Conservation (phyloP, 1,140 invertebrate genomes). For the Triops cancriformis region DNA sequence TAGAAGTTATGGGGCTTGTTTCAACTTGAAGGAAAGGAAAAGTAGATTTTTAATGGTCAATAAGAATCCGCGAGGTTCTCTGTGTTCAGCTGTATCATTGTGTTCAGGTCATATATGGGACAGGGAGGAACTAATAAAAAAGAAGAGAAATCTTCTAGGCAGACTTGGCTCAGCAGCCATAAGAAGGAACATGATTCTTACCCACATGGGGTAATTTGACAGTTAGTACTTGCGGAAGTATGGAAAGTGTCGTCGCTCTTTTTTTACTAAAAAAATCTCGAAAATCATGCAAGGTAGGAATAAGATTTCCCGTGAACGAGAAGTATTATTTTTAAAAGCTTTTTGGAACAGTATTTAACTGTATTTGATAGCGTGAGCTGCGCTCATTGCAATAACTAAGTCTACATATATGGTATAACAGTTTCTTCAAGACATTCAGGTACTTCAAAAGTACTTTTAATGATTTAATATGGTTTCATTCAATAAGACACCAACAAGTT, state of each 20-base stretch:
- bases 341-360: not conserved
- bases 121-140: not conserved
- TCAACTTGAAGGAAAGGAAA: not conserved
- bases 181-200: not conserved
- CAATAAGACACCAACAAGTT: too few species aligned
- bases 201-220: not conserved
- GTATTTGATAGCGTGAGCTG: too few species aligned
- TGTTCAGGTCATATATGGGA: not conserved
- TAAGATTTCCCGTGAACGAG: too few species aligned
- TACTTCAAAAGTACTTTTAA: too few species aligned
- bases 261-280: not conserved
- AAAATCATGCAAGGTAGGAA: not conserved
- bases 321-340: too few species aligned
- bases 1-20: not conserved
- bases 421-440: too few species aligned
- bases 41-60: not conserved
- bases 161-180: not conserved
- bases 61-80: not conserved
- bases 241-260: not conserved
- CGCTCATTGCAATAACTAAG: not conserved
- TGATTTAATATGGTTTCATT: too few species aligned
- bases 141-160: not conserved
- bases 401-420: not conserved
- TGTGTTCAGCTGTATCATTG: not conserved
- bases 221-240: not conserved